phyloP scores from a whole-genome alignment of 2,888 invertebrate species.

The Melanostoma mellinum region DNA sequence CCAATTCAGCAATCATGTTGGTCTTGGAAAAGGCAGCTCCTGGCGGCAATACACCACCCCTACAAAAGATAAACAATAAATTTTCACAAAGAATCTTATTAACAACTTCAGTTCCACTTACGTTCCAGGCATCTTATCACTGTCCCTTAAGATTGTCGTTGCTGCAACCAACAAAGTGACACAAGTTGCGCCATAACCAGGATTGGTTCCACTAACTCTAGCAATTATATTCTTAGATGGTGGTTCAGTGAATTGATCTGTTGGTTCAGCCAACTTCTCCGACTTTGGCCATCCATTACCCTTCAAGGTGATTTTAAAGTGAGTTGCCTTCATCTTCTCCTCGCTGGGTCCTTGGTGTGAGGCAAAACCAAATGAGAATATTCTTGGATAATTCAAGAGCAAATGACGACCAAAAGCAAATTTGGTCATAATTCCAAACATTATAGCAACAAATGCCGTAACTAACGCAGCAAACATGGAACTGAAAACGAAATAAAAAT shows the following conservation, averaged over 20 bases:
- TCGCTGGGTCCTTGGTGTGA: constrained; percentile 87
- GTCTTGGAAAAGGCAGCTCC: constrained; percentile 93
- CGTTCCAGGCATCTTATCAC: constrained; percentile 88
- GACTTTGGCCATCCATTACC: constrained; percentile 90
- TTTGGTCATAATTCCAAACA: constrained; percentile 86
- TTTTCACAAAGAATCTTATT: background rate
- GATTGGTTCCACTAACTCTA: constrained; percentile 83
- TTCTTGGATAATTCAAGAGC: constrained; percentile 86
- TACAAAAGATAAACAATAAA: constrained; percentile 80
- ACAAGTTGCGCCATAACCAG: constrained; percentile 92
- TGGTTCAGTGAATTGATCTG: constrained; percentile 82
- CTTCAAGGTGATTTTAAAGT: constrained; percentile 87
- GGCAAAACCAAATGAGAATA: constrained; percentile 89
- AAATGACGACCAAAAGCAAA: constrained; percentile 86
- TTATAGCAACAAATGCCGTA: constrained; percentile 83
- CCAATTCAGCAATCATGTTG: constrained; percentile 88
- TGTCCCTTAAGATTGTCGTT: constrained; percentile 88
- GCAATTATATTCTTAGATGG: constrained; percentile 87
- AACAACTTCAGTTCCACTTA: constrained; percentile 80
- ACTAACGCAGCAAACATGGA: constrained; percentile 83
- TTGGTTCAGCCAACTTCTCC: constrained; percentile 84
- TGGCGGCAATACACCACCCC: constrained; percentile 94
- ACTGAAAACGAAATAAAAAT: constrained; percentile 75
- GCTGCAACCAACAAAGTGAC: constrained; percentile 88
- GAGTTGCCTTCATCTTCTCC: constrained; percentile 84